These are phyloP conservation scores for Atopsyche davidsoni DNA, from an alignment of 1,140 invertebrate species.

Conservation along the genomic window DNA sequence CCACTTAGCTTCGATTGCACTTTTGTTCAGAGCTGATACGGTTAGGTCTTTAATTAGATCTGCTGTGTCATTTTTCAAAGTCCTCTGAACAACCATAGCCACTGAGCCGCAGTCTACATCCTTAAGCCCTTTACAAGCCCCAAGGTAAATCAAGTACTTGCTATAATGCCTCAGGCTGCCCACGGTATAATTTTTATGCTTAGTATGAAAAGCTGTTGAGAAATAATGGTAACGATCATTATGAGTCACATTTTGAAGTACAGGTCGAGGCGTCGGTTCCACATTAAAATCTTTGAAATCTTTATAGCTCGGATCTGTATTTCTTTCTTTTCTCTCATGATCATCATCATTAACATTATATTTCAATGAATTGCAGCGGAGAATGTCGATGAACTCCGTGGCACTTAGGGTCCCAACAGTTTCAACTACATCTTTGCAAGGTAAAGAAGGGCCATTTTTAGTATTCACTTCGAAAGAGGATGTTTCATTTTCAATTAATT, in stretches of 20 bases:
- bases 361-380: not conserved
- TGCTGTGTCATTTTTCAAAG: constrained; percentile 22
- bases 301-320: not conserved
- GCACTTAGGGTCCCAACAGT: not conserved
- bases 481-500: not conserved
- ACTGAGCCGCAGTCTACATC: constrained; percentile 28
- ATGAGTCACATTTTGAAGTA: constrained; percentile 10
- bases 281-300: constrained; percentile 6
- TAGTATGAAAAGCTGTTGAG: constrained; percentile 8
- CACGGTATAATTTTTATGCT: constrained; percentile 28
- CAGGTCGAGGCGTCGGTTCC: not conserved
- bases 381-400: not conserved
- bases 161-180: constrained; percentile 43
- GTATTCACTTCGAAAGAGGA: not conserved
- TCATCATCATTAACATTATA: not conserved
- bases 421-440: not conserved
- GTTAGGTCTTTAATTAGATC: constrained; percentile 38
- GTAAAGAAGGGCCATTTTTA: not conserved
- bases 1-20: constrained; percentile 51
- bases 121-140: constrained; percentile 43
- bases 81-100: constrained; percentile 15
- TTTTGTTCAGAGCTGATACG: constrained; percentile 31
- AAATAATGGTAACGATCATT: constrained; percentile 20
- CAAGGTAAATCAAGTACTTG: constrained; percentile 45
- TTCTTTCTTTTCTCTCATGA: constrained; percentile 1